Evolutionary conservation across 1,140 invertebrate species (phyloP), one percentile per base, ranked within the genome.

Genomic region (Cotesia typhae): DNA sequence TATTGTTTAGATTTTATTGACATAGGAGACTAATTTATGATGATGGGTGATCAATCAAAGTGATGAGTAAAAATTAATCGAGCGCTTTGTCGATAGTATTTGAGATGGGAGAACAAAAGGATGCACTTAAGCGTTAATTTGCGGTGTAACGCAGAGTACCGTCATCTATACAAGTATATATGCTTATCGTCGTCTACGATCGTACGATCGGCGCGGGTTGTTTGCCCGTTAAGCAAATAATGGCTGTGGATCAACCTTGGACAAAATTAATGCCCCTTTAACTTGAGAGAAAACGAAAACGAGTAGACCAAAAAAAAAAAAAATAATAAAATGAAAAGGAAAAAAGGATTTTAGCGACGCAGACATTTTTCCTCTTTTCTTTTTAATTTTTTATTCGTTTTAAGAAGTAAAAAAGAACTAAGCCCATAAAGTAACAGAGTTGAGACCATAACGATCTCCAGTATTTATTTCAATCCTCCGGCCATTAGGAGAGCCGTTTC

Each of bases 381-480:
- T 17, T 41, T 70, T 7, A 53, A 35, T 60, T 38, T 61, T 10
- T 38, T 38, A 38, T 47, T 61, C n/a, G 36, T 5, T 38, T 60
- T 60, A 61, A 70, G 61, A 47, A 61, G 20, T 41, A 28, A 57
- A 66, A 60, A 36, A 53, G n/a, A 41, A 36, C 52, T 36, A 35
- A 52, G 12, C 6, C 14, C n/a, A 70, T 14, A 61, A 67, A 70
- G 66, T 61, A 52, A 64, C 63, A 69, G 67, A 57, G 72, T 70
- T 66, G 53, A 61, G 70, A 71, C 70, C 72, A 78, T 75, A 78
- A 76, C 73, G 67, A 78, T 67, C 67, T 68, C 41, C 51, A 66
- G 73, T 77, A 76, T 72, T 73, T 74, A 79, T 74, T 78, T 73
- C 71, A 76, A 77, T 76, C 67, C 72, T 52, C 53, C 35, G 57